Base-by-base conservation (phyloP, 2,797 vertebrate species). In the Pangasius larnaudii region DNA sequence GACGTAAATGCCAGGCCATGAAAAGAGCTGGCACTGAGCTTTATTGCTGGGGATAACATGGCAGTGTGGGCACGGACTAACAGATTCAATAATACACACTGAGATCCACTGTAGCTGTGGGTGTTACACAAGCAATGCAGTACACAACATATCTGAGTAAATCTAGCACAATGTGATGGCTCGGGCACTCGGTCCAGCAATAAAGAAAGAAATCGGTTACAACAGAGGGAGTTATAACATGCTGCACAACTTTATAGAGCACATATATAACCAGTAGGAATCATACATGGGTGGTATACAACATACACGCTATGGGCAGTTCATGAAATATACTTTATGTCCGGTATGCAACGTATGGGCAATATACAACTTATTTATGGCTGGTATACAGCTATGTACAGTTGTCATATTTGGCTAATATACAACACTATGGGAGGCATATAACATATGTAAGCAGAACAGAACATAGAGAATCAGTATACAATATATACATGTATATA, bases 1-100 rank as follows among this genome's bases (percentile, higher is more conserved):
- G 86, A 61, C 93, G 85, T 92, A 91, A 88, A 92, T 69, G 89
- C 80, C 86, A 92, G 91, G 90, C 91, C 91, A 89, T 91, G 90
- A 93, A 91, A 92, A 92, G 91, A 93, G 88, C 89, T 87, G 89
- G 53, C 4, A 91, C 89, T 87, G 91, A 92, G 93, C 91, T 93
- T 91, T 91, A 89, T 88, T 83, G 91, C 78, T 67, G 86, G 61
- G 67, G 78, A 78, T 90, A 81, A 90, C 86, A 83, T 85, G 87
- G 86, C 61, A 79, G 90, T 85, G 89, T 87, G 90, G 89, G 92
- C 92, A 92, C 80, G 87, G 92, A 93, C 91, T 86, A 91, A 87
- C 51, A 79, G 90, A 83, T 85, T 77, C 56, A 84, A 83, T 83
- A 83, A 83, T 83, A 83, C 42, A 83, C 80, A 83, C 24, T 83